Evolutionary conservation across 2,797 vertebrate species (phyloP).

Genomic region (Poeciliopsis infans): DNA sequence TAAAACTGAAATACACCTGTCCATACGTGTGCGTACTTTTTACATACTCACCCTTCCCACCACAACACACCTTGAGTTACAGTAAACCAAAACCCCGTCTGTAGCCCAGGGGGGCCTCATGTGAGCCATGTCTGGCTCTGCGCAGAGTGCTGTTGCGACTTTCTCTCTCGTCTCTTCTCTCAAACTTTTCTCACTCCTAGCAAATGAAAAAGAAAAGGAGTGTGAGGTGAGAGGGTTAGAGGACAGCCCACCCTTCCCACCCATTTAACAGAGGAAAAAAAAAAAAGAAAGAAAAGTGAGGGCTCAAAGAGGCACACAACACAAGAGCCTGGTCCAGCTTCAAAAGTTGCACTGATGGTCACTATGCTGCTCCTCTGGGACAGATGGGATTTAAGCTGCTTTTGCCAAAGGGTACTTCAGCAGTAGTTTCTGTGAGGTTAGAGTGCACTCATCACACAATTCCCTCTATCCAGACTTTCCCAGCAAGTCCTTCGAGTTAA

Average conservation of each 20-base stretch:
- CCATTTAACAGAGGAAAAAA: not conserved
- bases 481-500: constrained; percentile 64
- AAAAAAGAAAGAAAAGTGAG: constrained; percentile 36
- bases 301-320: constrained; percentile 64
- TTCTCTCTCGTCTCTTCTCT: constrained; percentile 62
- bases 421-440: constrained; percentile 63
- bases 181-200: constrained; percentile 61
- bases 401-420: constrained; percentile 74
- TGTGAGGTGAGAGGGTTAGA: constrained; percentile 52
- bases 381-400: constrained; percentile 71
- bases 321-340: constrained; percentile 55
- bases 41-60: constrained; percentile 53
- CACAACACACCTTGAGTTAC: constrained; percentile 71
- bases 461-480: constrained; percentile 66
- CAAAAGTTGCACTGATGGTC: constrained; percentile 52
- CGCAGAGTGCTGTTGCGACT: constrained; percentile 53
- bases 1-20: constrained; percentile 37
- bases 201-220: constrained; percentile 29
- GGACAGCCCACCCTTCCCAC: constrained; percentile 50
- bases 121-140: constrained; percentile 60
- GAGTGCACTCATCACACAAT: constrained; percentile 68
- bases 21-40: constrained; percentile 46
- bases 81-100: constrained; percentile 71
- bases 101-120: constrained; percentile 67
- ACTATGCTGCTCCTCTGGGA: constrained; percentile 63